These are phyloP conservation scores for Fragum sueziense DNA, from an alignment of 2,888 invertebrate species.

Conservation along the genomic window DNA sequence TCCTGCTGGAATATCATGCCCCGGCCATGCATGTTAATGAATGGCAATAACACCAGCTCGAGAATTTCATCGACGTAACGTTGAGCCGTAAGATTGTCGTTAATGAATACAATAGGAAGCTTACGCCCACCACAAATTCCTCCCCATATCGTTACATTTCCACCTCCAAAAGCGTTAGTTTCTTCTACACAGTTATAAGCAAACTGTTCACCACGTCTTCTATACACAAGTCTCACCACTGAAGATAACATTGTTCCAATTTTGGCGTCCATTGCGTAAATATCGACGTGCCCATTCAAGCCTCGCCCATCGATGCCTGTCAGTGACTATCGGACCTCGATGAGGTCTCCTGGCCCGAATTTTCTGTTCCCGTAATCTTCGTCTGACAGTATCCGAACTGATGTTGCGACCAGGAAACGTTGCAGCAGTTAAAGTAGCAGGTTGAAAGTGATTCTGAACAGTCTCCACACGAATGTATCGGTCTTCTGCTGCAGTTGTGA, in stretches of 20 bases:
- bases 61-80: neutral
- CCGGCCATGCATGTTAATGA: neutral
- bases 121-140: neutral
- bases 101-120: neutral
- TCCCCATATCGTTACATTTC: neutral
- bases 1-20: conserved; percentile 3
- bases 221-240: neutral
- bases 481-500: conserved; percentile 8
- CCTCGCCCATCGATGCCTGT: neutral
- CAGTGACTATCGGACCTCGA: neutral
- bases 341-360: neutral
- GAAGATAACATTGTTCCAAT: neutral
- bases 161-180: neutral
- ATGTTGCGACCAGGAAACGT: neutral
- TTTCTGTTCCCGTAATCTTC: neutral
- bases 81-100: neutral
- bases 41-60: neutral
- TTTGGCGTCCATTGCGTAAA: neutral
- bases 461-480: neutral
- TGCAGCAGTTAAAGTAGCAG: neutral
- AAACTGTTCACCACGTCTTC: neutral
- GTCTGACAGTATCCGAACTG: neutral
- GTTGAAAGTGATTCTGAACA: neutral
- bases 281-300: neutral
- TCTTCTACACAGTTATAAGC: neutral